Base-by-base conservation (phyloP, 2,797 vertebrate species). In the Oreochromis grahami region DNA sequence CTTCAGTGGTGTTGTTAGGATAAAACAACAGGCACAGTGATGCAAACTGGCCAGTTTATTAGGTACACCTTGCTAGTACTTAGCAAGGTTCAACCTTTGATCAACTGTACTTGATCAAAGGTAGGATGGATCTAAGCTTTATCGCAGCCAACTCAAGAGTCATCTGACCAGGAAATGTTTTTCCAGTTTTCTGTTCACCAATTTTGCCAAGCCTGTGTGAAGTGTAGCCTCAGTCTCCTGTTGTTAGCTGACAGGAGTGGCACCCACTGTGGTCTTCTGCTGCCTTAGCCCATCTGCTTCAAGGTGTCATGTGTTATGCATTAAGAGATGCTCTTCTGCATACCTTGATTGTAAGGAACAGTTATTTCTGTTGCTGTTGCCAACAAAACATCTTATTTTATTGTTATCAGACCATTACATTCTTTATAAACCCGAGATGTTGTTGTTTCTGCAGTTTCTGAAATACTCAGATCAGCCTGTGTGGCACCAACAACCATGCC, bases 101-200 rank as follows among this genome's bases (percentile, higher is more conserved):
- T 34, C 34, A 34, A 8, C 34, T 34, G 7, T 34, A 34, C 34
- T 34, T 48, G 7, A 15, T 48, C 14, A 3, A 14, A 17, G 14
- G 45, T 48, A 9, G 36, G 36, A 38, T 48, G 17, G 36, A 60
- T 74, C 78, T 74, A 50, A 15, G 13, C 7, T 7, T 48, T 26
- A 26, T 26, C 26, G 4, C 26, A 26, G 26, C 26, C 5, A 26
- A 70, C 38, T 70, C 21, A 43, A 70, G 8, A 43, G 15, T 70
- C 2, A 70, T 43, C 38, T 0, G 0, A 15, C 8, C 8, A 0
- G 65, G 65, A 70, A 43, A 68, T 10, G 63, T 0, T 68, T 68
- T 43, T 43, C 38, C 63, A 26, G 13, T 26, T n/a, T 24, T 15
- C 36, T 68, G 36, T 68, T 68, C 36, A 9, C 13, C 63, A 26